Conservation (phyloP, 2,113 vertebrate species). For the Laticauda laticaudata region DNA sequence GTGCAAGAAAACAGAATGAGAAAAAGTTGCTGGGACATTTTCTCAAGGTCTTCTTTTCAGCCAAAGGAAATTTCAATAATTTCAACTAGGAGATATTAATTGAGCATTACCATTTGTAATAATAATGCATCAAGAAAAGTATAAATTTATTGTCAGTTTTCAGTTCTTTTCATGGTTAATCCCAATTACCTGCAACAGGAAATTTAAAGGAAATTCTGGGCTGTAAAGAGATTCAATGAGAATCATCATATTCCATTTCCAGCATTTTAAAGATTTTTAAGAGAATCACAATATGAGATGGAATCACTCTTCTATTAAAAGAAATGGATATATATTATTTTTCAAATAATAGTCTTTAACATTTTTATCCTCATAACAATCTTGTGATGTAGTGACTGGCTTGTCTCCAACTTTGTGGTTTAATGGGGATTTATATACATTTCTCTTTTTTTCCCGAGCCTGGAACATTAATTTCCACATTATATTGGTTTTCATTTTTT, state of each 20-base stretch:
- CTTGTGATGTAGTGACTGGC: background rate
- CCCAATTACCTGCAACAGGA: background rate
- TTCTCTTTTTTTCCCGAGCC: background rate
- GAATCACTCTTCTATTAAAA: background rate
- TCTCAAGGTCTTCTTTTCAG: background rate
- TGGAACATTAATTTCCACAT: background rate
- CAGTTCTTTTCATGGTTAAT: background rate
- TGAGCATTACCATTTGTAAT: background rate
- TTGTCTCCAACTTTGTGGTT: background rate
- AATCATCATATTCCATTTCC: background rate
- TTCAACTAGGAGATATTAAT: background rate
- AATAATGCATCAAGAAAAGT: background rate
- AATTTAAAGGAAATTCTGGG: background rate
- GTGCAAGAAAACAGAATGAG: background rate
- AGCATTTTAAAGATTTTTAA: background rate
- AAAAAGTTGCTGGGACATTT: background rate
- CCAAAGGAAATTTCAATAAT: background rate
- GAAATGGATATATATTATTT: background rate
- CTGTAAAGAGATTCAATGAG: background rate
- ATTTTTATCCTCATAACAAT: background rate
- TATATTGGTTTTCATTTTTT: background rate
- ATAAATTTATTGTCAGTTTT: background rate
- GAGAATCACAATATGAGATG: background rate
- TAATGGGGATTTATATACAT: background rate
- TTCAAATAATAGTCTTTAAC: background rate